Evolutionary conservation across 2,888 invertebrate species (phyloP), one percentile per base, ranked within the genome.

Genomic region (Cordylochernes scorpioides): DNA sequence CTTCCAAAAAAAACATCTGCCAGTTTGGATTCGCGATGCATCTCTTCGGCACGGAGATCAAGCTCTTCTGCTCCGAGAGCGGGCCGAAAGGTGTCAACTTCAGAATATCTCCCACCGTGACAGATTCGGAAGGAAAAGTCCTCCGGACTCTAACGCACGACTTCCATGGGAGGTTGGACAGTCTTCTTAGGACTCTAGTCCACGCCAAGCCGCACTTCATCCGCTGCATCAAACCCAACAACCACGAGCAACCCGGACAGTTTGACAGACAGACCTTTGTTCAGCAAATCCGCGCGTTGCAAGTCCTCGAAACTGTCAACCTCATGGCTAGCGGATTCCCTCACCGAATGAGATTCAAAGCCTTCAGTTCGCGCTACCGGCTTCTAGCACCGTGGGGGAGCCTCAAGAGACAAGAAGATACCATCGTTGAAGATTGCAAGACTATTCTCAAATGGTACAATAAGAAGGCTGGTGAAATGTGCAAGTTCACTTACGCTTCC

Each of bases 11-110:
- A 71, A 80, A 12, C 45, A 69, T 68, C 32, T 86, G 86, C 55
- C 80, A 77, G 51, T 88, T 86, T 54, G 86, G 86, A 10, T 88
- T 88, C 53, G 84, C 80, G 1, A 80, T 82, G 14, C 84, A 88
- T 51, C 59, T 88, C n/a, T 88, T 86, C 51, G 78, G 80, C 2
- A 70, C 74, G 30, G 86, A 88, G 53, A 58, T 86, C 36, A 82
- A 82, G 58, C 5, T 25, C 12, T 25, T 12, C 7, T 6, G 10
- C 65, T 68, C 4, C 33, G 38, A 39, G 29, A 68, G 65, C 27
- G 71, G 67, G 29, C 74, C 70, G n/a, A 58, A 66, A 36, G 73
- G 72, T 32, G 65, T 74, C 38, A 67, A 72, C 49, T 80, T 78
- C 55, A 63, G 80, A 45, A 80, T 80, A 46, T 77, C 78, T 6